These are phyloP conservation scores for Anguilla rostrata DNA, from an alignment of 2,113 vertebrate genomes.

Conservation along the genomic window DNA sequence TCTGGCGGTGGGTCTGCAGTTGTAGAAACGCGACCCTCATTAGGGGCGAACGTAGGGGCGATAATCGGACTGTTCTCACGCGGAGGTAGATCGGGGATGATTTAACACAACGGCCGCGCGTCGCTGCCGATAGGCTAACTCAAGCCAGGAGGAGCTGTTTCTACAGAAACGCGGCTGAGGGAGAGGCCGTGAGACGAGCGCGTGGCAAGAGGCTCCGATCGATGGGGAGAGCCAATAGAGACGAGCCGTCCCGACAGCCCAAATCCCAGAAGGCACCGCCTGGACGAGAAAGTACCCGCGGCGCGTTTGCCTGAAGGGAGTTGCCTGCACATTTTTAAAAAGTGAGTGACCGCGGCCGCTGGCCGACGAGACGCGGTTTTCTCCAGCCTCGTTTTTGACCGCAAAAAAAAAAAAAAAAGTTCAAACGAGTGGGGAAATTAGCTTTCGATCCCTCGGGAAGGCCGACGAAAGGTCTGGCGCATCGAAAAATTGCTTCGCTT, in stretches of 20 bases:
- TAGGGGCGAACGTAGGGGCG: neutral
- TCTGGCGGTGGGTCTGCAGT: neutral
- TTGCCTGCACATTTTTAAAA: neutral
- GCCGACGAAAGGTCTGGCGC: neutral
- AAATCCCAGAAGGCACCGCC: neutral
- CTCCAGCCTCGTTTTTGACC: neutral
- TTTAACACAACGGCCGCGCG: neutral
- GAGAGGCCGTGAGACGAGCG: neutral
- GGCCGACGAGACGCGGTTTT: neutral
- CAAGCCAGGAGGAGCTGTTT: neutral
- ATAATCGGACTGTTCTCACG: neutral
- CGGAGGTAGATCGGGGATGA: neutral
- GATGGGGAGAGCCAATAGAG: neutral
- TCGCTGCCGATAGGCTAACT: neutral
- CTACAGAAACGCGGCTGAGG: constrained; percentile 9
- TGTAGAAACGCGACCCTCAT: neutral
- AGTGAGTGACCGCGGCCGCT: neutral
- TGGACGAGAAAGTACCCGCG: neutral
- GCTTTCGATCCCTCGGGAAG: too few species aligned
- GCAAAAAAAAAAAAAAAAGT: neutral
- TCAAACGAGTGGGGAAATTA: neutral
- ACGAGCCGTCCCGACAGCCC: neutral
- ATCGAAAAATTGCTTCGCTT: neutral
- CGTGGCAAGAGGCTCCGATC: neutral
- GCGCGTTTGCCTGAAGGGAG: neutral